phyloP scores from a whole-genome alignment of 2,888 invertebrate genomes.

The Noctua janthina region DNA sequence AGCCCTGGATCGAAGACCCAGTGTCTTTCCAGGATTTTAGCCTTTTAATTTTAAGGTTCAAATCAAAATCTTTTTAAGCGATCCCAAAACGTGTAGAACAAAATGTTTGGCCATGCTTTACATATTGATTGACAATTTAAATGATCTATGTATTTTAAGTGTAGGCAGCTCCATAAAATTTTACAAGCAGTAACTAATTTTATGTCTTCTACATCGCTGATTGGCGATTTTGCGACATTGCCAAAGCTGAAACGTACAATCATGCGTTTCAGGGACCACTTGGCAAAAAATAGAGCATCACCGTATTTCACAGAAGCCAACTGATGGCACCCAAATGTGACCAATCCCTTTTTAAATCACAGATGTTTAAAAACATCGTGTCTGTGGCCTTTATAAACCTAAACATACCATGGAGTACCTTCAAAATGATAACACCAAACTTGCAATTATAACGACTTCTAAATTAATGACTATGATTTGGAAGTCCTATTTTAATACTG shows the following conservation, averaged over 20 bases:
- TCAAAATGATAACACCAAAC: background rate
- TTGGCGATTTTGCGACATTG: no score
- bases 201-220: background rate
- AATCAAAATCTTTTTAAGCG: background rate
- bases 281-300: background rate
- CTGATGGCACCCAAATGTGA: background rate
- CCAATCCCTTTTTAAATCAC: background rate
- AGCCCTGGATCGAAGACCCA: background rate
- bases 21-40: background rate
- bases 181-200: no score
- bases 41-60: background rate
- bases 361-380: background rate
- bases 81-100: background rate
- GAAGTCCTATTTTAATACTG: constrained; percentile 1
- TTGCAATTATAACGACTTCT: background rate
- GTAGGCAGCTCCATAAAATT: no score
- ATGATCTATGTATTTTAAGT: background rate
- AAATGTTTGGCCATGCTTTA: background rate
- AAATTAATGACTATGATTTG: background rate
- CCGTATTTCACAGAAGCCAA: background rate
- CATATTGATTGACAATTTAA: background rate
- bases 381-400: background rate
- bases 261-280: no score
- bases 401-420: background rate
- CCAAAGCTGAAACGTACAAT: background rate